These are phyloP conservation scores for Gymnorhina tibicen DNA, from an alignment of 2,113 vertebrate genomes.

Conservation along the genomic window DNA sequence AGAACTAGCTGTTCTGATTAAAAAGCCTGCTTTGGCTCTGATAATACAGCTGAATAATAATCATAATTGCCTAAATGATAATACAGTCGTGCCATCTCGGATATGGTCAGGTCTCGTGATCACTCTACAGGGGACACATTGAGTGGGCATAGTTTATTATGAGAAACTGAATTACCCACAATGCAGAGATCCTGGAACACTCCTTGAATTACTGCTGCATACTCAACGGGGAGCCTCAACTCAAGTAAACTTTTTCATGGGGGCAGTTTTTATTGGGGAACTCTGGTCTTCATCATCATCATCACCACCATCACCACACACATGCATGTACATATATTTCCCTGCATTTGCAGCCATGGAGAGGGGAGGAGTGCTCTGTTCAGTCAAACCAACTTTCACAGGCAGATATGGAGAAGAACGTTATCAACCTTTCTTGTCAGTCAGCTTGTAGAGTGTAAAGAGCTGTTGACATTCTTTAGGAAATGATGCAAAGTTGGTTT, in stretches of 20 bases:
- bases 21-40: neutral
- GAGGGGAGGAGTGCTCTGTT: neutral
- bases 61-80: neutral
- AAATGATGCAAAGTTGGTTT: neutral
- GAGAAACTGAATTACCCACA: neutral
- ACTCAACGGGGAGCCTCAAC: neutral
- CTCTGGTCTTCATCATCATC: neutral
- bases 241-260: neutral
- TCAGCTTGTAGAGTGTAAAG: neutral
- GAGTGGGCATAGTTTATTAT: neutral
- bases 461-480: neutral
- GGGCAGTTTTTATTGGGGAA: neutral
- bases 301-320: neutral
- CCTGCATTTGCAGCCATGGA: neutral
- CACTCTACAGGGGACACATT: neutral
- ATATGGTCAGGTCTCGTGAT: neutral
- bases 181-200: neutral
- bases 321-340: neutral
- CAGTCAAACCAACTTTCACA: neutral
- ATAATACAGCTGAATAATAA: neutral
- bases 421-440: neutral
- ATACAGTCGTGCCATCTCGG: rapidly evolving
- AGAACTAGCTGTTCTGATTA: neutral
- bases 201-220: neutral
- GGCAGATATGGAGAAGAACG: neutral